phyloP scores from a whole-genome alignment of 2,888 invertebrate genomes.

The Encarsia formosa region DNA sequence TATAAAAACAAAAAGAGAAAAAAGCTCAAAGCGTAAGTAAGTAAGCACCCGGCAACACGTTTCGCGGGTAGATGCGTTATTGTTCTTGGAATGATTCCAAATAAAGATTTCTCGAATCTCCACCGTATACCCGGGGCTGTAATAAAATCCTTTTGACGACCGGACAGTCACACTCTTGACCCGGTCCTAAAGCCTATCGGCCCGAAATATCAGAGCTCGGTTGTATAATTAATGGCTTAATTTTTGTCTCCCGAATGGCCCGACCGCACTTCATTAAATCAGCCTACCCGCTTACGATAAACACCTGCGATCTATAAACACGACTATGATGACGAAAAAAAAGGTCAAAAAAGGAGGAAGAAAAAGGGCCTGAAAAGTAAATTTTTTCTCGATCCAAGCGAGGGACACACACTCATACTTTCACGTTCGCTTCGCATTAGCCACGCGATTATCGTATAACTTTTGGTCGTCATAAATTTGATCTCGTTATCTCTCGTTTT shows the following conservation, averaged over 20 bases:
- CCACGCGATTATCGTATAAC: conserved; percentile 46
- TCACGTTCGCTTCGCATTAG: conserved; percentile 46
- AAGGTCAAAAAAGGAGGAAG: not conserved
- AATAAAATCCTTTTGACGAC: conserved; percentile 45
- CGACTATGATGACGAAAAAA: too few species aligned
- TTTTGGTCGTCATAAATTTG: conserved; percentile 48
- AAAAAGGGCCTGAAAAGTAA: not conserved
- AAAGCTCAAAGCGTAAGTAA: conserved; percentile 17
- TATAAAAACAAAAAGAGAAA: conserved; percentile 4
- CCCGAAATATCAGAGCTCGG: conserved; percentile 17
- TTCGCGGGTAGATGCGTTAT: conserved; percentile 42
- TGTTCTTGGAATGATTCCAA: conserved; percentile 53
- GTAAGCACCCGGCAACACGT: conserved; percentile 4
- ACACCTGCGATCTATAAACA: too few species aligned
- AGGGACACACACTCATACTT: too few species aligned
- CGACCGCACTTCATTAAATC: conserved; percentile 25
- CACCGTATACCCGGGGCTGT: conserved; percentile 44
- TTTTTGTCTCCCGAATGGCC: conserved; percentile 23
- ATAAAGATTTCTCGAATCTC: conserved; percentile 48
- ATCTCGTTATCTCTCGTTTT: conserved; percentile 52
- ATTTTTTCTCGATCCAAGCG: too few species aligned
- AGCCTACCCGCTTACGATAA: too few species aligned
- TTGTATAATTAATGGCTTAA: conserved; percentile 28
- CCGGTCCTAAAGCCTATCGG: conserved; percentile 11
- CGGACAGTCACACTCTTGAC: conserved; percentile 28